These are phyloP conservation scores for Cavia porcellus DNA, from an alignment of 2,113 vertebrate species.

Conservation along the genomic window DNA sequence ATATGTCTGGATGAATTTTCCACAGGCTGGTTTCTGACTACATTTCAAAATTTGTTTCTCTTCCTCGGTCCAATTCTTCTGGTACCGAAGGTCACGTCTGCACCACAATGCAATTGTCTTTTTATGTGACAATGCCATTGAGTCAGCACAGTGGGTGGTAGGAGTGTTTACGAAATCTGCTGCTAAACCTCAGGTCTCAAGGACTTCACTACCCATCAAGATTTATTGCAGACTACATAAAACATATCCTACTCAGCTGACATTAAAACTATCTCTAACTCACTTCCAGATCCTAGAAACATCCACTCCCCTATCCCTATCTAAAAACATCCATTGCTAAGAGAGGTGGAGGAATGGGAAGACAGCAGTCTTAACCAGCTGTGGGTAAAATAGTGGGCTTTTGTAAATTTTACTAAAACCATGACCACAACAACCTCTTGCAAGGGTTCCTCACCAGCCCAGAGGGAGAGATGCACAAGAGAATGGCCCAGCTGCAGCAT, in stretches of 20 bases:
- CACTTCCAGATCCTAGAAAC: not conserved
- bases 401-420: not conserved
- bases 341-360: not conserved
- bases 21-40: not conserved
- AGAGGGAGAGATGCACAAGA: fast-evolving
- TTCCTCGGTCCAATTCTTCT: not conserved
- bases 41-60: not conserved
- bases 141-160: not conserved
- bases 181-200: not conserved
- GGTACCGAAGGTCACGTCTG: not conserved
- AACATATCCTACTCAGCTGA: not conserved
- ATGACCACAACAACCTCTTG: not conserved
- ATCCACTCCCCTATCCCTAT: not conserved
- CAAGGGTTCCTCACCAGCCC: not conserved
- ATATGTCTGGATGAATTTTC: not conserved
- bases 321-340: not conserved
- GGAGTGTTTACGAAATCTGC: not conserved
- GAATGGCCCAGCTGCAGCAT: not conserved
- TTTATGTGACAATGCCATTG: not conserved
- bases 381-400: not conserved
- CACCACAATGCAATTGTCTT: not conserved
- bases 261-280: not conserved
- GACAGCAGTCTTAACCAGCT: not conserved
- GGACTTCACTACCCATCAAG: not conserved
- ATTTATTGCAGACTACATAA: not conserved